phyloP scores from a whole-genome alignment of 2,888 invertebrate genomes.

The Cinara cedri region DNA sequence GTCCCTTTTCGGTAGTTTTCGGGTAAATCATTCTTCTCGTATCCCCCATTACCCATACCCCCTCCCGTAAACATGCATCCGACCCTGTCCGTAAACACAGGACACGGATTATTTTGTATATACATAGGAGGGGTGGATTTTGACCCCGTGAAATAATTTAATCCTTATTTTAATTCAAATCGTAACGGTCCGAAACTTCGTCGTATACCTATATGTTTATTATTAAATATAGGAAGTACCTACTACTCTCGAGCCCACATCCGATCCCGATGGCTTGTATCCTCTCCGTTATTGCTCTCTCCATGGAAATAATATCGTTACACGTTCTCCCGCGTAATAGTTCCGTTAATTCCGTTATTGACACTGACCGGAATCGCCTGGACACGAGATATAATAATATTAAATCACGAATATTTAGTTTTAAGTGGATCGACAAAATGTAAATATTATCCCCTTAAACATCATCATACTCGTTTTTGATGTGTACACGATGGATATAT shows the following conservation, averaged over 20 bases:
- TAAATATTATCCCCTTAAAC: not conserved
- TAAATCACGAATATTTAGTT: slow-evolving; percentile 7
- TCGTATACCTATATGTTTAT: not conserved
- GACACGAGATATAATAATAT: not conserved
- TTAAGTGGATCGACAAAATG: not conserved
- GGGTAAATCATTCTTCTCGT: slow-evolving; percentile 44
- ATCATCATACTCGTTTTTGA: not conserved
- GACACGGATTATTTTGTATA: not conserved
- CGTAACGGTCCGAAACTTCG: slow-evolving; percentile 28
- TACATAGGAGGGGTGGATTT: slow-evolving; percentile 4
- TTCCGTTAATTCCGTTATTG: slow-evolving; percentile 35
- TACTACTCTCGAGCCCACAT: slow-evolving; percentile 24
- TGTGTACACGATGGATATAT: too few relatives aligned
- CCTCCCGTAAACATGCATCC: too few relatives aligned
- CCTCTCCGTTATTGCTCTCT: not conserved
- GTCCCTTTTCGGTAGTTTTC: slow-evolving; percentile 51
- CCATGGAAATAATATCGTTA: slow-evolving; percentile 2
- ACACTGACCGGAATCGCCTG: slow-evolving; percentile 27
- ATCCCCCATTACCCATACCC: not conserved
- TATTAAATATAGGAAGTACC: not conserved
- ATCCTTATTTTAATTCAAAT: slow-evolving; percentile 52
- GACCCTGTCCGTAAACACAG: not conserved
- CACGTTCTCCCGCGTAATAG: not conserved
- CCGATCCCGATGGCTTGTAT: not conserved
- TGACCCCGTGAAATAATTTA: slow-evolving; percentile 29